A percentile compares a stretch with the other conserved stretches of the same genome.
These are phyloP conservation scores for Leucophenga montana DNA, from an alignment of 2,888 invertebrate genomes.

Conservation along the genomic window DNA sequence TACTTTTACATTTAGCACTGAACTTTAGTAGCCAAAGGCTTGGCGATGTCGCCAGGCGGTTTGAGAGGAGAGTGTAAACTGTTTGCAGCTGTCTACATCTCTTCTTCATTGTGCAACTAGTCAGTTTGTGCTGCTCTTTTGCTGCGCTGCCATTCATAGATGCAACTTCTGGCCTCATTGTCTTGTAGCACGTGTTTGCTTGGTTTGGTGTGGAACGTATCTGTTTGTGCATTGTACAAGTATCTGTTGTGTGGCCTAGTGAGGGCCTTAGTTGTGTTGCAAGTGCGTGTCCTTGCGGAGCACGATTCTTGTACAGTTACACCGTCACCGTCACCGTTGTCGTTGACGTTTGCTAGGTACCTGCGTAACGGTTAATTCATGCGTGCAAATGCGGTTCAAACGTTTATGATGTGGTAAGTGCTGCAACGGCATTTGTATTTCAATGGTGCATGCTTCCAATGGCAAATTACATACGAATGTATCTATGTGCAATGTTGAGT, in stretches of 20 bases:
- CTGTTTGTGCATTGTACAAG: slow-evolving; percentile 25
- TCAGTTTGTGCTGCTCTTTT: too few species aligned
- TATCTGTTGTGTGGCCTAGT: slow-evolving; percentile 30
- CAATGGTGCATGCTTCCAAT: background rate
- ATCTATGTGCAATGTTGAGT: slow-evolving; percentile 20
- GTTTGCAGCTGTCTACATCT: too few species aligned
- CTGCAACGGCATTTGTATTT: slow-evolving; percentile 16
- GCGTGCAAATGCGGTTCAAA: slow-evolving; percentile 60
- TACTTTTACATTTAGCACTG: too few species aligned
- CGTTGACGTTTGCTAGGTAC: slow-evolving; percentile 40
- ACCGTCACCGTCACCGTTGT: slow-evolving; percentile 46
- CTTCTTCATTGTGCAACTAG: too few species aligned
- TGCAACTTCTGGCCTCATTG: too few species aligned
- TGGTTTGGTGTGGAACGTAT: too few species aligned
- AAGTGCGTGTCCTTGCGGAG: slow-evolving; percentile 14
- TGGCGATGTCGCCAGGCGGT: too few species aligned
- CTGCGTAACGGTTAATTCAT: slow-evolving; percentile 61
- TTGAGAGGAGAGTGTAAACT: too few species aligned
- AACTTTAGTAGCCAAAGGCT: too few species aligned
- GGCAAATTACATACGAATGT: background rate
- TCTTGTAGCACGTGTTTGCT: too few species aligned
- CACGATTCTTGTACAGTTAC: slow-evolving; percentile 13
- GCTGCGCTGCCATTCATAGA: too few species aligned
- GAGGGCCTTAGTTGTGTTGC: slow-evolving; percentile 31
- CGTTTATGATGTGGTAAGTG: slow-evolving; percentile 58